Base-by-base conservation (phyloP, 2,888 invertebrate species). In the Chymomyza amoena region DNA sequence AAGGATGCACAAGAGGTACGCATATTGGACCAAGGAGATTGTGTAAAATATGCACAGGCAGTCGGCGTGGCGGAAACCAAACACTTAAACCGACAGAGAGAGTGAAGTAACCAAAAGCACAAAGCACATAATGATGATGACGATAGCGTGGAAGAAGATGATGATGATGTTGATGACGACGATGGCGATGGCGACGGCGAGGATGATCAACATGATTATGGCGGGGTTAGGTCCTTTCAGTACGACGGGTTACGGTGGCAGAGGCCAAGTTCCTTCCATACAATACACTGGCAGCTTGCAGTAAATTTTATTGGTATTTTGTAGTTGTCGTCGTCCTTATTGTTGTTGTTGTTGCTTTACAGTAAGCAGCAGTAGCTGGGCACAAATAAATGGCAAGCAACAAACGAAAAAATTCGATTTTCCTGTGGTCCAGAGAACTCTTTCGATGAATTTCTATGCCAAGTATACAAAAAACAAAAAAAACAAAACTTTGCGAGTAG, bases 301-400 rank as follows among this genome's bases (percentile, higher is more conserved):
- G 79, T 87, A 75, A 85, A 70, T 85, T 83, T 79, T 75, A 85
- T 87, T 85, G 80, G 81, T 73, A 77, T 87, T 80, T 82, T 67
- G 72, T 64, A 6, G 18, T 28, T 39, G 45, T 36, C n/a, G n/a
- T n/a, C n/a, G n/a, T n/a, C n/a, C n/a, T n/a, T n/a, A n/a, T n/a
- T 61, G 16, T 61, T 1, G 10, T 32, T 60, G 15, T 16, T 50
- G 32, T 60, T 36, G 32, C 16, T 45, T 10, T 45, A 13, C 39
- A 45, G 39, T 13, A 45, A 45, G 39, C 39, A 45, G 39, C 39
- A 45, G 39, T 45, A 45, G 39, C 39, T 13, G 13, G 32, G 5
- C 4, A 13, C 39, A 45, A 13, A 45, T 45, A 57, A 57, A 57
- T 62, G 64, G 13, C 39, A 75, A 75, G 64, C 69, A 50, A 59